Percentiles rank a stretch among this genome's conserved stretches.
Evolutionary conservation across 2,113 vertebrate species (phyloP).

Genomic region (Oryzias javanicus): DNA sequence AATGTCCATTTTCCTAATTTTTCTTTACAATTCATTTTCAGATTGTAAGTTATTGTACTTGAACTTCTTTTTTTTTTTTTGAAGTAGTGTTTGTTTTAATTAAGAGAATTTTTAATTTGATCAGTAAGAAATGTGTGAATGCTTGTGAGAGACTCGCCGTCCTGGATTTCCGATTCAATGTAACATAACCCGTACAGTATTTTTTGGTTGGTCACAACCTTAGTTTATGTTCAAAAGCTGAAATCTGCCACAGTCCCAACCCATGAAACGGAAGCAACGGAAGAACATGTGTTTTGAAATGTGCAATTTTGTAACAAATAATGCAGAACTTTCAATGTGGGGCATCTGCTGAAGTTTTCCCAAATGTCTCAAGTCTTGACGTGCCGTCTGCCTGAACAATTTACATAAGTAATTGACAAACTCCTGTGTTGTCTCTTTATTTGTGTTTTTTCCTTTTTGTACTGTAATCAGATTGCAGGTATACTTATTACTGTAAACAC

Average conservation of each 20-base stretch:
- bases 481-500: too few relatives aligned
- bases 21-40: constrained; percentile 43
- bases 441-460: background rate
- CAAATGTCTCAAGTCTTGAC: constrained; percentile 47
- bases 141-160: constrained; percentile 30
- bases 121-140: constrained; percentile 57
- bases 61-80: constrained; percentile 55
- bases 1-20: constrained; percentile 68
- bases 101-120: constrained; percentile 71
- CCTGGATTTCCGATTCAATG: constrained; percentile 49
- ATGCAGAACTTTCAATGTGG: constrained; percentile 24
- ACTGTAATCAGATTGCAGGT: background rate
- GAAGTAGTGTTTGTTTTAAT: constrained; percentile 57
- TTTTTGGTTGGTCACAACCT: constrained; percentile 39
- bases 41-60: constrained; percentile 79
- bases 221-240: constrained; percentile 35
- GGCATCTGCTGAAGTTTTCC: constrained; percentile 33
- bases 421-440: background rate
- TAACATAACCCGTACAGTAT: constrained; percentile 69
- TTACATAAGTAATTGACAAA: constrained; percentile 68
- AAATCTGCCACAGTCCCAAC: constrained; percentile 35
- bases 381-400: constrained; percentile 48
- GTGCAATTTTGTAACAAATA: constrained; percentile 65
- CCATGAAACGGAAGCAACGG: constrained; percentile 15
- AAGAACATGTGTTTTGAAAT: constrained; percentile 63